phyloP scores from a whole-genome alignment of 2,113 vertebrate genomes.

The Halcyon senegalensis region DNA sequence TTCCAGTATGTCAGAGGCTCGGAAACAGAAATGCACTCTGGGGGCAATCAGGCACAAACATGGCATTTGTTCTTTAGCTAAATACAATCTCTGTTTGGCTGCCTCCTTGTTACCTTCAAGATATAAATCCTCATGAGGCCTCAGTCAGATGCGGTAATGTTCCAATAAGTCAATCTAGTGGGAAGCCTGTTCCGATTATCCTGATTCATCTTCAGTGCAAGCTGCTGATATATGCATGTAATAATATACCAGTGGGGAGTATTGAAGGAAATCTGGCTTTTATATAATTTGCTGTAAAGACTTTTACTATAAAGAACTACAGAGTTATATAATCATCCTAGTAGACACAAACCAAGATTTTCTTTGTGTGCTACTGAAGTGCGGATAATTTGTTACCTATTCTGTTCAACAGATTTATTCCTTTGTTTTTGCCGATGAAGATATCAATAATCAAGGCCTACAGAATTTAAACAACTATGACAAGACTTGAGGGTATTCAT shows the following conservation, averaged over 20 bases:
- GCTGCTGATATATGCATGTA: not conserved
- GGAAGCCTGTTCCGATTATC: slow-evolving; percentile 17
- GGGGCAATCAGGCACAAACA: slow-evolving; percentile 46
- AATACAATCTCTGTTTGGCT: not conserved
- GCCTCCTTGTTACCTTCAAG: not conserved
- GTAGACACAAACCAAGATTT: not conserved
- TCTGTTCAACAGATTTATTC: not conserved
- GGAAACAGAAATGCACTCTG: slow-evolving; percentile 40
- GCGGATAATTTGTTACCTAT: not conserved
- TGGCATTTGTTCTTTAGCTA: slow-evolving; percentile 44
- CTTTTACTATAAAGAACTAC: not conserved
- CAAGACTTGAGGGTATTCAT: not conserved
- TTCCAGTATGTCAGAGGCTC: slow-evolving; percentile 20
- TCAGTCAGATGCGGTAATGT: not conserved
- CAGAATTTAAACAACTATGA: not conserved
- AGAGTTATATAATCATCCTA: not conserved
- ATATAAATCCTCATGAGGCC: not conserved
- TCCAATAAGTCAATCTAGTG: slow-evolving; percentile 13
- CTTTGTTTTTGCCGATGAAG: not conserved
- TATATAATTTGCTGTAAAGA: slow-evolving; percentile 22
- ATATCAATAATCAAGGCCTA: not conserved
- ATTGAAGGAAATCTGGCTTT: not conserved
- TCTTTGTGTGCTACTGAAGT: not conserved
- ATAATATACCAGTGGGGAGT: slow-evolving; percentile 10
- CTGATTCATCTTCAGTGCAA: slow-evolving; percentile 19